Base-by-base conservation (phyloP, 1,140 invertebrate genomes). In the Pomacea maculata region DNA sequence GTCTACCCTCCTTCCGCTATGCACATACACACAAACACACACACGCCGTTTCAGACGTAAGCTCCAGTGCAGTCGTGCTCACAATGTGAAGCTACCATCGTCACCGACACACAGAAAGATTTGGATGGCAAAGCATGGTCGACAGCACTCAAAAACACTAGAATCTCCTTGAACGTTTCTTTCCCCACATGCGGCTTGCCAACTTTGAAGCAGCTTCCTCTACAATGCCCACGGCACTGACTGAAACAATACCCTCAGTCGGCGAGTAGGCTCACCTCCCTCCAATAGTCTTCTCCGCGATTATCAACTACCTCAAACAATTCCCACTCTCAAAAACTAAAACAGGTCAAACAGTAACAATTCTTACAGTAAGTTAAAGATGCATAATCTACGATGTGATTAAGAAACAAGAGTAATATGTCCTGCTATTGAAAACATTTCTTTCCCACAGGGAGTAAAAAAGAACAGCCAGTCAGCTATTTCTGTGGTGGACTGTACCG, bases 161-260 rank as follows among this genome's bases (percentile, higher is more conserved):
- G 14, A 78, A 70, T 61, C 67, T 71, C 75, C 54, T 67, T 19
- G 25, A 29, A 67, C 34, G 75, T 54, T 77, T 64, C 75, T 15
- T 61, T 1, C 75, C 67, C 67, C 65, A 78, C 45, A 19, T 67
- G 65, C 73, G 57, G 19, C 67, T 65, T 34, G 54, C 67, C 52
- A 78, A 78, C 67, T 70, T 67, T 78, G 67, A n/a, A n/a, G 21
- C 67, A 8, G 29, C 67, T 34, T 70, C 67, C 70, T 65, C 77
- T 57, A 78, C 77, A 78, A 78, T 78, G 77, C 77, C 77, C 45
- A 54, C 77, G 67, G 77, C 67, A 67, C 77, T 78, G 67, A 78
- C 77, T 78, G 77, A 78, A 78, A 78, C 77, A 78, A 78, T 78
- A 78, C 68, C 77, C 77, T 71, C 45, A 21, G 34, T 14, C 54